These are phyloP conservation scores for Serripes groenlandicus DNA, from an alignment of 2,888 invertebrate genomes.

Conservation along the genomic window DNA sequence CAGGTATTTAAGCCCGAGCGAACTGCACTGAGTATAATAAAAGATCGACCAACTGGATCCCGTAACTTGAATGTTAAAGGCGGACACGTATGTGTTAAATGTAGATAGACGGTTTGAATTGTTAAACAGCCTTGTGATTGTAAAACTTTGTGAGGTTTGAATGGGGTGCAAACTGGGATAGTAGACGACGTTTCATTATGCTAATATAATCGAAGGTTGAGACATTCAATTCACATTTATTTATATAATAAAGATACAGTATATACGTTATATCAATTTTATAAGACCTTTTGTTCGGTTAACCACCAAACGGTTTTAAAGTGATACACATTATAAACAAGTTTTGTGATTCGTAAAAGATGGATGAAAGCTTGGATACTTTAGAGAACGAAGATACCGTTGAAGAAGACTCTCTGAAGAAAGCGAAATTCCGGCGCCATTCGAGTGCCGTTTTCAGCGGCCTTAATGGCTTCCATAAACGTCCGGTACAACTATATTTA, in stretches of 20 bases:
- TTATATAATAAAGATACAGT: not conserved
- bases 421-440: conserved; percentile 59
- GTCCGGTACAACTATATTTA: conserved; percentile 77
- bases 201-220: too few species aligned
- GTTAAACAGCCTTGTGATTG: too few species aligned
- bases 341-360: not conserved
- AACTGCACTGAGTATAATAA: too few species aligned
- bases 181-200: too few species aligned
- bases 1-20: too few species aligned
- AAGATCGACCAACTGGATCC: too few species aligned
- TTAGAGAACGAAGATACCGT: conserved; percentile 25
- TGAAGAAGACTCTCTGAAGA: conserved; percentile 8
- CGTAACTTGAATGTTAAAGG: too few species aligned
- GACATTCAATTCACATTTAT: not conserved
- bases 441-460: conserved; percentile 41
- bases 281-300: not conserved
- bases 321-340: not conserved
- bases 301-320: not conserved
- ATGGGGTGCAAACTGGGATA: too few species aligned
- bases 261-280: not conserved
- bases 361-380: conserved; percentile 12
- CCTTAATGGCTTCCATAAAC: conserved; percentile 68
- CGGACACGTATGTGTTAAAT: too few species aligned
- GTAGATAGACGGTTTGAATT: too few species aligned
- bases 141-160: too few species aligned